Conservation (phyloP, 2,113 vertebrate species). For the Hippocampus zosterae region DNA sequence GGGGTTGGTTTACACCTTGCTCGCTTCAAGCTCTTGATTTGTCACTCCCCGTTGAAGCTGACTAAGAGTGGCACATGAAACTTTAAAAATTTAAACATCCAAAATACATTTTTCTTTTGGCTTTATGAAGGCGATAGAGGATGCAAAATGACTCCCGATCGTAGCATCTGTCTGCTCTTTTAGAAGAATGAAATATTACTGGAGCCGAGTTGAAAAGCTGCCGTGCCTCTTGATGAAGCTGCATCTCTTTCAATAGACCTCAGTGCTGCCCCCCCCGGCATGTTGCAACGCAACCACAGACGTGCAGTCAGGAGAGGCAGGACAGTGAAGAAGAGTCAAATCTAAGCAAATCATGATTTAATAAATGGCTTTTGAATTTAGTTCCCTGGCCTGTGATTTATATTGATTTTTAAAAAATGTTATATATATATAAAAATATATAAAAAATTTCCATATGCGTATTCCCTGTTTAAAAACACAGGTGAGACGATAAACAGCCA, state of each 20-base stretch:
- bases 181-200: background rate
- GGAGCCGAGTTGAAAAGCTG: background rate
- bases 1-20: too few species aligned
- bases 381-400: background rate
- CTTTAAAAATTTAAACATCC: too few species aligned
- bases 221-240: background rate
- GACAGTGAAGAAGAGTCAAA: background rate
- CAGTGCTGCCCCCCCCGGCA: background rate
- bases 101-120: too few species aligned
- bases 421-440: too few species aligned
- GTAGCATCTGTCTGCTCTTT: too few species aligned
- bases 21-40: background rate
- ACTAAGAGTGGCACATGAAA: background rate
- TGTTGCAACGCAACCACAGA: background rate
- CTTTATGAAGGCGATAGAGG: too few species aligned
- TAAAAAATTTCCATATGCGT: too few species aligned
- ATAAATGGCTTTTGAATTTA: background rate
- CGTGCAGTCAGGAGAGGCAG: background rate
- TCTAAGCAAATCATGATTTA: background rate
- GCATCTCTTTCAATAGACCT: conserved; percentile 3
- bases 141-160: too few species aligned
- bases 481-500: background rate
- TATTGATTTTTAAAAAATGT: background rate
- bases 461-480: background rate
- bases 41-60: background rate